These are phyloP conservation scores for Rhogogaster chlorosoma DNA, from an alignment of 2,888 invertebrate genomes.

Conservation along the genomic window DNA sequence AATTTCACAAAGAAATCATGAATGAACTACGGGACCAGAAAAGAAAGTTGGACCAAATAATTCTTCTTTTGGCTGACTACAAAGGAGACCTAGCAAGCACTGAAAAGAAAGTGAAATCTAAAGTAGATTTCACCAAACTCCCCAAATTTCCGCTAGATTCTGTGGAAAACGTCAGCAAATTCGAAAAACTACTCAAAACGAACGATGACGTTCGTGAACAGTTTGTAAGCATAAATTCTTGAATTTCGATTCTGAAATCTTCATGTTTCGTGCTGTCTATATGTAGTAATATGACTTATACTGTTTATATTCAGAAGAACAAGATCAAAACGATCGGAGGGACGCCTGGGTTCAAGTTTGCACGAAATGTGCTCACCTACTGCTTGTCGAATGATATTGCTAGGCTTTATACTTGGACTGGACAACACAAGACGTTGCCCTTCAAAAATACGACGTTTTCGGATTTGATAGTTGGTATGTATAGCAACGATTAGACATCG, in stretches of 20 bases:
- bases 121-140: slow-evolving; percentile 22
- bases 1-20: too few relatives aligned
- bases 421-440: slow-evolving; percentile 12
- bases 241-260: not conserved
- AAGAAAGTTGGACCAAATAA: slow-evolving; percentile 8
- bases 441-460: not conserved
- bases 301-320: not conserved
- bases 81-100: not conserved
- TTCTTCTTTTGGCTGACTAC: slow-evolving; percentile 9
- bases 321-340: slow-evolving; percentile 2
- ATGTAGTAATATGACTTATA: too few relatives aligned
- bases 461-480: slow-evolving; percentile 8
- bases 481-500: not conserved
- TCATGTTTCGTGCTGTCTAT: not conserved
- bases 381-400: not conserved
- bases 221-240: not conserved
- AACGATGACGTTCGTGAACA: slow-evolving; percentile 6
- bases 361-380: not conserved
- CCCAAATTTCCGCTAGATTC: slow-evolving; percentile 8
- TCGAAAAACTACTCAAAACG: not conserved
- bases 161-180: not conserved
- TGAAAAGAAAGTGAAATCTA: slow-evolving; percentile 24
- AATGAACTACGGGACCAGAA: too few relatives aligned
- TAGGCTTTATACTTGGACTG: not conserved
- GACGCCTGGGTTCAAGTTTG: slow-evolving; percentile 6